These are phyloP conservation scores for Calonectris borealis DNA, from an alignment of 2,113 vertebrate genomes.

Conservation along the genomic window DNA sequence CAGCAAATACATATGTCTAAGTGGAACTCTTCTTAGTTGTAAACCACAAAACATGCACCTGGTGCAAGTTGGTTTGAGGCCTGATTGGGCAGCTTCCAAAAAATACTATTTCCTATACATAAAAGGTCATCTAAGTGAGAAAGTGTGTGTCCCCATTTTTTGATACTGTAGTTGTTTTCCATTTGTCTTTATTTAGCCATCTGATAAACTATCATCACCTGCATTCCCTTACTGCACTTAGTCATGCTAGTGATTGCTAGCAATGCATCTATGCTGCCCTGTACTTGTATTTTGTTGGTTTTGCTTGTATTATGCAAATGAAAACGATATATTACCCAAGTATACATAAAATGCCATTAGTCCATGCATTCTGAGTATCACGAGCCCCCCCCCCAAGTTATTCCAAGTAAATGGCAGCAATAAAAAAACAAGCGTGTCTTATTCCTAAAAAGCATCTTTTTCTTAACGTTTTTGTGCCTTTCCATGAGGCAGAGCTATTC, in stretches of 20 bases:
- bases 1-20: neutral
- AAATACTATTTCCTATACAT: neutral
- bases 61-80: neutral
- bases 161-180: neutral
- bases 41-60: neutral
- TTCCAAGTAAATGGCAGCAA: neutral
- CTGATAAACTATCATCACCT: neutral
- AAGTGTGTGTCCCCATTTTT: accelerated
- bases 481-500: neutral
- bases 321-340: neutral
- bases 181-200: neutral
- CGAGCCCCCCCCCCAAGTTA: neutral
- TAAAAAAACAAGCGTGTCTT: neutral
- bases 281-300: neutral
- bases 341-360: neutral
- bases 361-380: neutral
- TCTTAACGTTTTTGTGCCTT: neutral
- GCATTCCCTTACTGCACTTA: neutral
- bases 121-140: neutral
- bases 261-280: neutral
- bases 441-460: neutral
- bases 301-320: neutral
- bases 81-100: neutral
- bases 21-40: neutral
- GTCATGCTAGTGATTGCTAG: neutral